These are phyloP conservation scores for Nesidiocoris tenuis DNA, from an alignment of 2,888 invertebrate genomes.

Conservation along the genomic window DNA sequence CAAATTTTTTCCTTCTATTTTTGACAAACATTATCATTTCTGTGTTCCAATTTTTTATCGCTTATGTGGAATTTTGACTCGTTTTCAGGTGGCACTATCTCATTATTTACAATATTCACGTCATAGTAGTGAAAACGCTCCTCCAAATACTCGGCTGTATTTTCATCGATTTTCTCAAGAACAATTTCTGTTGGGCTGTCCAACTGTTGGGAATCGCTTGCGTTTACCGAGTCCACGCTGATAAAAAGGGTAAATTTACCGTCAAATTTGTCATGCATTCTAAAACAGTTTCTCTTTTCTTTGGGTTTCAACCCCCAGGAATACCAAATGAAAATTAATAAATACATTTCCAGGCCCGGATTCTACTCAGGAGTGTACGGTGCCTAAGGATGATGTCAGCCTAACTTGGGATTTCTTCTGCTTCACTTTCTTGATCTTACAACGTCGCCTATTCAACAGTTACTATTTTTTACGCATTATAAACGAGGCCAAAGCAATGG, in stretches of 20 bases:
- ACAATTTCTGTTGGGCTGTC: slow-evolving; percentile 65
- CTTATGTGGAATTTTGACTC: not conserved
- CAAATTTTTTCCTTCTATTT: slow-evolving; percentile 44
- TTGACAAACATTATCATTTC: not conserved
- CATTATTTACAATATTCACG: slow-evolving; percentile 83
- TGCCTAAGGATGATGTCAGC: slow-evolving; percentile 79
- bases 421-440: slow-evolving; percentile 88
- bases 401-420: slow-evolving; percentile 94
- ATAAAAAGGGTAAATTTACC: too few species aligned
- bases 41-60: not conserved
- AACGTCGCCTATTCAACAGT: slow-evolving; percentile 87
- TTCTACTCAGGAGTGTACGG: slow-evolving; percentile 59
- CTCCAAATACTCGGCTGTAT: slow-evolving; percentile 93
- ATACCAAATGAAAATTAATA: too few species aligned
- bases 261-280: too few species aligned
- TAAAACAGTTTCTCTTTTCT: too few species aligned
- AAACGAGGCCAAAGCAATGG: slow-evolving; percentile 92
- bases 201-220: slow-evolving; percentile 92
- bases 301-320: too few species aligned
- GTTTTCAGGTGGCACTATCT: slow-evolving; percentile 79
- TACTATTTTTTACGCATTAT: slow-evolving; percentile 97
- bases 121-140: slow-evolving; percentile 82
- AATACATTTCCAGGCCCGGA: not conserved
- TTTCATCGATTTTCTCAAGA: slow-evolving; percentile 63
- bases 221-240: slow-evolving; percentile 66